Base-by-base conservation (phyloP, 2,113 vertebrate species). In the Etheostoma spectabile region DNA sequence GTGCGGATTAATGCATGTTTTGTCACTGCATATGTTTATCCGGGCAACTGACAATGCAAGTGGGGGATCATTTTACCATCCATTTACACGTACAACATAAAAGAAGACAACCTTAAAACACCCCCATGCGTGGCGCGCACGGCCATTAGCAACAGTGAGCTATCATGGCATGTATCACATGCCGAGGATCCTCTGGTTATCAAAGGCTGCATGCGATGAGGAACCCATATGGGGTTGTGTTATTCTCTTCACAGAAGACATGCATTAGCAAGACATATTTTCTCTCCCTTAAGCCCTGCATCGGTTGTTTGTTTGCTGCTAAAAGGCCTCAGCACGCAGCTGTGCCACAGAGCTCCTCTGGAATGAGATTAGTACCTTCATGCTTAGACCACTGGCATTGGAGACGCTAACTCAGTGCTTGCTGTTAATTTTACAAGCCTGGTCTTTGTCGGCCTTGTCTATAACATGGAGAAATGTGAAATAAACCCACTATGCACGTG, bases 361-460 rank as follows among this genome's bases (percentile, higher is more conserved):
- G 82, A 89, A 86, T 84, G 80, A 84, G 80, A 68, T 72, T 16
- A 74, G 55, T 66, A 80, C 77, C 82, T 82, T 79, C 52, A 68
- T 64, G 71, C 76, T 64, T 67, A 78, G 69, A 66, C 82, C 62
- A 42, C 60, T 72, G 70, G 35, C 30, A 33, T 42, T 65, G 51
- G 74, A 72, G 12, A 74, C 21, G 59, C 74, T 57, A 52, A 83
- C 63, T 83, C 68, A 80, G 72, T 67, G 77, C 83, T 88, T 77
- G 53, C 74, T 80, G 85, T 84, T 89, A 65, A 79, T 91, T 92
- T 91, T 89, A 90, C 61, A 38, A 91, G 83, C 82, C 76, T 73
- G 83, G 45, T 65, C 81, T 91, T 85, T 65, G 60, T 77, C 53
- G 60, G 68, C 69, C 59, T 18, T 22, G 60, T 83, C 78, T 79